Percentiles rank a stretch among this genome's conserved stretches.
These are phyloP conservation scores for Papilio glaucus DNA, from an alignment of 1,140 invertebrate genomes.

Conservation along the genomic window DNA sequence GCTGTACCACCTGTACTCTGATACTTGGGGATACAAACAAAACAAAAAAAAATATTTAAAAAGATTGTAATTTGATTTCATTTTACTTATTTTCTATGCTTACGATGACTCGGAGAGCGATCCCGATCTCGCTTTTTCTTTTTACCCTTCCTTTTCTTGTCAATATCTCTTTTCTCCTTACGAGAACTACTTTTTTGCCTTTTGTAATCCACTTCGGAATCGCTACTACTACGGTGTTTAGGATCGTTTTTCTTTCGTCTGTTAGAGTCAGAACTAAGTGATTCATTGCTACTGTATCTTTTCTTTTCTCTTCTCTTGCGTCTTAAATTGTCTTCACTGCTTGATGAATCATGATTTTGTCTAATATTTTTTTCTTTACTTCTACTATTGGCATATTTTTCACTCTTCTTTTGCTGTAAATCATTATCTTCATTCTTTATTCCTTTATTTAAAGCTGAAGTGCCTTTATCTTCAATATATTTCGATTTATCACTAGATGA, in stretches of 20 bases:
- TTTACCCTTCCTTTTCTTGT: conserved; percentile 81
- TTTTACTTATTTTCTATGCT: conserved; percentile 69
- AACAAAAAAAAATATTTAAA: conserved; percentile 11
- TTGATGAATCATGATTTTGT: conserved; percentile 59
- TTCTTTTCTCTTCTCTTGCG: conserved; percentile 79
- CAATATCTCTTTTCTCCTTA: conserved; percentile 72
- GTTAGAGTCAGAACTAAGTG: conserved; percentile 70
- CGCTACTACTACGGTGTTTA: conserved; percentile 49
- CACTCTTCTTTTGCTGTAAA: conserved; percentile 40
- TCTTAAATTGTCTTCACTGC: conserved; percentile 63
- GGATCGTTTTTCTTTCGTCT: conserved; percentile 67
- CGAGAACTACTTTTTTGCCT: conserved; percentile 56
- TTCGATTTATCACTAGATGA: conserved; percentile 49
- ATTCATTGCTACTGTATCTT: conserved; percentile 78
- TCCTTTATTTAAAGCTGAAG: too few species aligned
- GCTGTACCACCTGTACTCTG: too few species aligned
- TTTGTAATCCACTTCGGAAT: conserved; percentile 51
- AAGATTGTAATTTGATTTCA: not conserved
- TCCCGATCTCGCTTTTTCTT: conserved; percentile 81
- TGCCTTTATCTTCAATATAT: conserved; percentile 41
- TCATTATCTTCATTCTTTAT: conserved; percentile 49
- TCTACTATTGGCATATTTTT: conserved; percentile 54
- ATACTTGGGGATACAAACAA: not conserved
- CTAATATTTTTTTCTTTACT: conserved; percentile 47
- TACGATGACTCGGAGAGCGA: conserved; percentile 67